Evolutionary conservation across 2,888 invertebrate genomes (phyloP), one percentile per base, ranked within the genome.

Genomic region (Therioaphis trifolii): DNA sequence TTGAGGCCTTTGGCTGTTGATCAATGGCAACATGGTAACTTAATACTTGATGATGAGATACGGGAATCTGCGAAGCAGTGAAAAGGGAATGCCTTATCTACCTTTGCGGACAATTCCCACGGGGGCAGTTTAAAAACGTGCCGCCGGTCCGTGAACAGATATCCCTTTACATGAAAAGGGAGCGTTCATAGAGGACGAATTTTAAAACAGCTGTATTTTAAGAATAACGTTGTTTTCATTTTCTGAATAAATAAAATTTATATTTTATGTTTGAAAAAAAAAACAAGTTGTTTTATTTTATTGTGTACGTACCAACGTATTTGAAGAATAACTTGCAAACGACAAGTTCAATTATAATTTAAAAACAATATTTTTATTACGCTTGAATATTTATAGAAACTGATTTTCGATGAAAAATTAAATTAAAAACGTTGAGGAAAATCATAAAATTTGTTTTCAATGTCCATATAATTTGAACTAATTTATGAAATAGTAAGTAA

Each of bases 11-110:
- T 46, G 63, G 63, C 49, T 58, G 69, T 79, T 71, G 69, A 79
- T 79, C 71, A 71, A 52, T 43, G 58, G 69, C 15, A 69, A 69
- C 55, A 61, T 24, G 46, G 79, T 71, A 80, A 80, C 79, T 71
- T 58, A 71, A 80, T 71, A 80, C 79, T 80, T 71, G 79, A 80
- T 71, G 79, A 66, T 71, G 21, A 43, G 21, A 55, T 74, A 46
- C 46, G 24, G 61, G 21, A 24, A 77, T 21, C 61, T 15, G 77
- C 18, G 77, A 29, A 49, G 4, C 4, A 69, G 52, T 55, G 69
- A 43, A 46, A 80, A 58, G 29, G 29, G 29, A 15, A 29, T 46
- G 29, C 61, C 71, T 80, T 71, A n/a, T n/a, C n/a, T n/a, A 80
- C 55, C 58, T 80, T 11, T 27, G 58, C 29, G 58, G 21, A 11